These are phyloP conservation scores for Drosophila leontia DNA, from an alignment of 1,140 invertebrate species.

Conservation along the genomic window DNA sequence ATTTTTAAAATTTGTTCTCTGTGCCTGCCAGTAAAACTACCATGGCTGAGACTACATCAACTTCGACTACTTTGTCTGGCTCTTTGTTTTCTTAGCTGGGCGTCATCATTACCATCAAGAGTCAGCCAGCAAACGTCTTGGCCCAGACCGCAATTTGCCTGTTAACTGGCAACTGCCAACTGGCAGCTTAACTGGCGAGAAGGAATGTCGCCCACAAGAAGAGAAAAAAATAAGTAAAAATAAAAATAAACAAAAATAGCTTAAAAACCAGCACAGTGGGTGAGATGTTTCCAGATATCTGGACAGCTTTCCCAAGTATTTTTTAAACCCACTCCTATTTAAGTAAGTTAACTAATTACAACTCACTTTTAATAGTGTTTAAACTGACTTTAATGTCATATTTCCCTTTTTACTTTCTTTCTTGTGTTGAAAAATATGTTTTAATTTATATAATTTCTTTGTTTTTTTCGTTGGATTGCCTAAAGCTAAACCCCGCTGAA, in stretches of 20 bases:
- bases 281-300: not conserved
- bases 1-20: not conserved
- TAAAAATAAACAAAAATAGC: constrained; percentile 13
- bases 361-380: constrained; percentile 2
- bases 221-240: not conserved
- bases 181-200: constrained; percentile 38
- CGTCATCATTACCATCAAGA: constrained; percentile 60
- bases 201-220: constrained; percentile 45
- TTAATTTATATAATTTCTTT: constrained; percentile 30
- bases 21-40: not conserved
- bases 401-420: constrained; percentile 29
- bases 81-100: constrained; percentile 56
- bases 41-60: constrained; percentile 9
- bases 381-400: constrained; percentile 4
- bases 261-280: not conserved
- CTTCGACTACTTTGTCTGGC: constrained; percentile 48
- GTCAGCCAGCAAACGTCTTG: constrained; percentile 33
- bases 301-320: not conserved
- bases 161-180: constrained; percentile 41
- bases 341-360: constrained; percentile 4
- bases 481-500: constrained; percentile 2
- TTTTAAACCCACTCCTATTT: not conserved
- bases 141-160: constrained; percentile 55
- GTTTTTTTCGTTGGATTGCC: constrained; percentile 6
- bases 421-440: constrained; percentile 22